These are phyloP conservation scores for Trisateles emortualis DNA, from an alignment of 2,888 invertebrate species.

Conservation along the genomic window DNA sequence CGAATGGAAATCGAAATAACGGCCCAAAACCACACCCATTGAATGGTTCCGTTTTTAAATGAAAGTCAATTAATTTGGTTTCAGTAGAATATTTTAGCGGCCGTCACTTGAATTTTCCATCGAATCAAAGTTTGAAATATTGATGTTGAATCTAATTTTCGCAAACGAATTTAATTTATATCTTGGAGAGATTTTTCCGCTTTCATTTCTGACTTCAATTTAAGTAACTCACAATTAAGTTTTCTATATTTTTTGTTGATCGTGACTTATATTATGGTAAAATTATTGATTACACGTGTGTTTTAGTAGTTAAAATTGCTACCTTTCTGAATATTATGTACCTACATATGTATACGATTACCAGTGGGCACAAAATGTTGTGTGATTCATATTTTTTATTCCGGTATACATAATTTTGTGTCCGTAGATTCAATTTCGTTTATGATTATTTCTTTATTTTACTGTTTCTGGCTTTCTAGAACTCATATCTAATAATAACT, in stretches of 20 bases:
- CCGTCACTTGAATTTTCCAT: conserved; percentile 56
- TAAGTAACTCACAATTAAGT: conserved; percentile 23
- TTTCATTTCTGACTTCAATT: conserved; percentile 32
- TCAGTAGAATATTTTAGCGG: conserved; percentile 48
- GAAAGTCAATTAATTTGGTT: conserved; percentile 51
- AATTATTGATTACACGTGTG: too few relatives aligned
- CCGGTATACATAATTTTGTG: too few relatives aligned
- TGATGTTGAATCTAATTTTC: conserved; percentile 61
- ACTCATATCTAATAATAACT: too few relatives aligned
- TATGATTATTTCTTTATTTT: too few relatives aligned
- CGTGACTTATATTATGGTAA: too few relatives aligned
- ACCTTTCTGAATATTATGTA: too few relatives aligned
- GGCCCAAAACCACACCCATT: conserved; percentile 19
- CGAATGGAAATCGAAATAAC: conserved; percentile 15
- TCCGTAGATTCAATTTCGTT: too few relatives aligned
- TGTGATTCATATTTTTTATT: too few relatives aligned
- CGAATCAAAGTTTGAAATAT: conserved; percentile 62
- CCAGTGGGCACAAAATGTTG: too few relatives aligned
- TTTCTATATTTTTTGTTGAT: not conserved
- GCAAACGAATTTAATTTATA: conserved; percentile 42
- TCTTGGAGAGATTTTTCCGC: conserved; percentile 12
- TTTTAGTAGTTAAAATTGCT: too few relatives aligned
- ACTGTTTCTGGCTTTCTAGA: too few relatives aligned
- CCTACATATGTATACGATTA: too few relatives aligned
- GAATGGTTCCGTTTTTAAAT: conserved; percentile 40